These are phyloP conservation scores for Stenodera caucasica DNA, from an alignment of 2,888 invertebrate species.

Conservation along the genomic window DNA sequence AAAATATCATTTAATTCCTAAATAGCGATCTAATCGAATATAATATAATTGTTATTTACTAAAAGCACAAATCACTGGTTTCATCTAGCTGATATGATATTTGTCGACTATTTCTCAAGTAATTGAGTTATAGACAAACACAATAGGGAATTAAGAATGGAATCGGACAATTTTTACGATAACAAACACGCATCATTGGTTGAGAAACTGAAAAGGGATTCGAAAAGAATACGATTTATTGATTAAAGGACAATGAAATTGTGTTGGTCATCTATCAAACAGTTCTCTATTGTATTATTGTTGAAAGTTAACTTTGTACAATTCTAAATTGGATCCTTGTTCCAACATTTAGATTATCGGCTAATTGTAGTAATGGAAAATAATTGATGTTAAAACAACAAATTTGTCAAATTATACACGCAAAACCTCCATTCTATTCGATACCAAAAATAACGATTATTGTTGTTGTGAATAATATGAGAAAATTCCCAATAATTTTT, in stretches of 20 bases:
- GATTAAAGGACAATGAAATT: not conserved
- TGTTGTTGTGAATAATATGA: too few relatives aligned
- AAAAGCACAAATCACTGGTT: not conserved
- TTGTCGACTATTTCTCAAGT: not conserved
- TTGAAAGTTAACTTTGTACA: not conserved
- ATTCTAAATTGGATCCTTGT: not conserved
- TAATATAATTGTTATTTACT: not conserved
- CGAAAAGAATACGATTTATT: not conserved
- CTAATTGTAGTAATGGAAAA: not conserved
- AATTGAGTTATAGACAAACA: not conserved
- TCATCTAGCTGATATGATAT: not conserved
- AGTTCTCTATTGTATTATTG: not conserved
- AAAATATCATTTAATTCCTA: too few relatives aligned
- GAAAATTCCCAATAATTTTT: too few relatives aligned
- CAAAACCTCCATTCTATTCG: too few relatives aligned
- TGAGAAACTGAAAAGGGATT: not conserved
- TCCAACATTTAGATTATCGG: not conserved
- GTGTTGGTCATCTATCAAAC: not conserved
- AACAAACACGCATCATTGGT: not conserved
- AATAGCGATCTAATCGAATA: too few relatives aligned
- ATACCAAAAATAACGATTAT: too few relatives aligned
- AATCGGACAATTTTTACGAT: not conserved
- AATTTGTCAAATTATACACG: not conserved
- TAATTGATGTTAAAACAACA: too few relatives aligned
- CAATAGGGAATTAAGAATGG: not conserved